A percentile compares a stretch with the other conserved stretches of the same genome.
phyloP scores from a whole-genome alignment of 1,140 invertebrate genomes.

The Rhopalosiphum maidis region DNA sequence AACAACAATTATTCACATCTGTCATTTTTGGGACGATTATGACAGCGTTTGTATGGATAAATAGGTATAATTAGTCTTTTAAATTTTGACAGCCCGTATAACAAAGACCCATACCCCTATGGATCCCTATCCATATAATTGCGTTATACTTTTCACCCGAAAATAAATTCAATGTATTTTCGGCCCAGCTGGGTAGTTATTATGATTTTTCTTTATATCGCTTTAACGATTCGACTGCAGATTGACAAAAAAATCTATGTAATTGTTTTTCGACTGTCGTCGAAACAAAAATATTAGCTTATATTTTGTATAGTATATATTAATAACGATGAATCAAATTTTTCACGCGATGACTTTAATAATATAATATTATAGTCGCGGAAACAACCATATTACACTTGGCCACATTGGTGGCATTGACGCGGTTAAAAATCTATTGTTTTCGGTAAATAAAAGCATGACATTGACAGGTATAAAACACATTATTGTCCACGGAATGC shows the following conservation, averaged over 20 bases:
- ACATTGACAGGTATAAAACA: background rate
- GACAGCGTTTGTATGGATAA: background rate
- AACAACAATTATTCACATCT: background rate
- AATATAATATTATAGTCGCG: background rate
- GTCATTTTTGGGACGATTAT: background rate
- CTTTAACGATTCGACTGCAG: background rate
- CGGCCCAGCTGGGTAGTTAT: background rate
- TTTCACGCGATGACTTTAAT: background rate
- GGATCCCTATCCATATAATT: background rate
- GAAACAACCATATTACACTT: background rate
- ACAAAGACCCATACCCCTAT: background rate
- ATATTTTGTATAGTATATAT: background rate
- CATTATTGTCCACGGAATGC: background rate
- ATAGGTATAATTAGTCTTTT: constrained; percentile 1
- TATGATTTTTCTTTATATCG: background rate
- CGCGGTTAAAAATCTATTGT: background rate
- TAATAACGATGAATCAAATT: background rate
- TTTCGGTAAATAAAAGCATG: background rate
- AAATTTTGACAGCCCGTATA: background rate
- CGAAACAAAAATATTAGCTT: background rate
- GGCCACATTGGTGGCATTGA: background rate
- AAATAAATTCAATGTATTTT: background rate
- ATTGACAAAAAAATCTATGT: background rate
- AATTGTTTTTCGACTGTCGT: background rate
- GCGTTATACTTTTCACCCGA: too few species aligned